phyloP scores from a whole-genome alignment of 1,140 invertebrate genomes.

The Homarus americanus region DNA sequence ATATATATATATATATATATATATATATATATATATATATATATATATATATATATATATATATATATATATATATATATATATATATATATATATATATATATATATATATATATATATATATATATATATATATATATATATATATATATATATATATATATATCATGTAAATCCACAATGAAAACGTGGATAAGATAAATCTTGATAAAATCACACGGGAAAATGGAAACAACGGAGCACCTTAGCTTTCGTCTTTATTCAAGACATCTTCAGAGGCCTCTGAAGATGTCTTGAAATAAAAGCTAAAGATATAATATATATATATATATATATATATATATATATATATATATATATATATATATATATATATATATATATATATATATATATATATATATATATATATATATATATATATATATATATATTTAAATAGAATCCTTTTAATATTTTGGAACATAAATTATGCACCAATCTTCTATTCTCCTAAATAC shows the following conservation, averaged over 20 bases:
- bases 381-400: not conserved
- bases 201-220: too few species aligned
- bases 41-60: not conserved
- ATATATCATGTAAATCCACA: too few species aligned
- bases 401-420: conserved; percentile 7
- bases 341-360: conserved; percentile 14
- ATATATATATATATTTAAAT: conserved; percentile 7
- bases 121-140: not conserved
- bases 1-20: not conserved
- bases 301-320: too few species aligned
- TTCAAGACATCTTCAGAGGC: too few species aligned
- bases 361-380: not conserved
- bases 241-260: too few species aligned
- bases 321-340: conserved; percentile 9
- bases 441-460: not conserved
- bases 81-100: not conserved
- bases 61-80: not conserved
- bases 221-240: too few species aligned
- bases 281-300: too few species aligned
- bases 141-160: too few species aligned
- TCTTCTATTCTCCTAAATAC: too few species aligned
- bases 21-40: not conserved
- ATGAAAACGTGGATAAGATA: too few species aligned
- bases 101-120: not conserved
- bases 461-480: not conserved